These are phyloP conservation scores for Phallusia fumigata DNA, from an alignment of 23 tunicate species.

Conservation along the genomic window DNA sequence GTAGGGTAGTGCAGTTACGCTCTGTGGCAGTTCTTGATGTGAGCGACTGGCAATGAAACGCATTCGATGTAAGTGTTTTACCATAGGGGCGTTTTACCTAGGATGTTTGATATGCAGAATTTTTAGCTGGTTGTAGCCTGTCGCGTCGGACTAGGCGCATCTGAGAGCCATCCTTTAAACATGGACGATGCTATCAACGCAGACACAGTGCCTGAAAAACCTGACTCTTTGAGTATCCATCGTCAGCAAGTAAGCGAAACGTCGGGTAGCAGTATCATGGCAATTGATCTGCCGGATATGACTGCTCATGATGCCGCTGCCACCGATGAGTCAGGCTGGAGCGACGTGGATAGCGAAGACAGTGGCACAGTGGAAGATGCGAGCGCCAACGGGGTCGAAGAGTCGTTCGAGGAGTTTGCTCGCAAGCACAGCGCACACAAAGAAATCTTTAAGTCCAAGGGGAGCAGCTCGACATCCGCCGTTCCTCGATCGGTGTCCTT, in stretches of 20 bases:
- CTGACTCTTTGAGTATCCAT: background rate
- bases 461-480: background rate
- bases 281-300: background rate
- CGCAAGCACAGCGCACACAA: conserved; percentile 17
- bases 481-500: background rate
- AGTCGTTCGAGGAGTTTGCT: conserved; percentile 14
- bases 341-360: conserved; percentile 21
- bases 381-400: background rate
- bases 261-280: background rate
- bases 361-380: conserved; percentile 12
- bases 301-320: background rate
- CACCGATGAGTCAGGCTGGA: conserved; percentile 17
- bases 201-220: too few relatives aligned
- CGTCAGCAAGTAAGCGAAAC: background rate
- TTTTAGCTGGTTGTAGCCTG: too few relatives aligned
- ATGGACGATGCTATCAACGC: too few relatives aligned
- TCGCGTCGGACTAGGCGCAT: too few relatives aligned
- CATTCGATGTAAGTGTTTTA: too few relatives aligned
- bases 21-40: too few relatives aligned
- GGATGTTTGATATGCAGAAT: too few relatives aligned
- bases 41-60: too few relatives aligned
- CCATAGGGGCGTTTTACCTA: too few relatives aligned
- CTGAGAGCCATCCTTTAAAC: too few relatives aligned
- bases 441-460: background rate
- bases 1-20: too few relatives aligned